These are phyloP conservation scores for Nezara viridula DNA, from an alignment of 2,888 invertebrate species.

Conservation along the genomic window DNA sequence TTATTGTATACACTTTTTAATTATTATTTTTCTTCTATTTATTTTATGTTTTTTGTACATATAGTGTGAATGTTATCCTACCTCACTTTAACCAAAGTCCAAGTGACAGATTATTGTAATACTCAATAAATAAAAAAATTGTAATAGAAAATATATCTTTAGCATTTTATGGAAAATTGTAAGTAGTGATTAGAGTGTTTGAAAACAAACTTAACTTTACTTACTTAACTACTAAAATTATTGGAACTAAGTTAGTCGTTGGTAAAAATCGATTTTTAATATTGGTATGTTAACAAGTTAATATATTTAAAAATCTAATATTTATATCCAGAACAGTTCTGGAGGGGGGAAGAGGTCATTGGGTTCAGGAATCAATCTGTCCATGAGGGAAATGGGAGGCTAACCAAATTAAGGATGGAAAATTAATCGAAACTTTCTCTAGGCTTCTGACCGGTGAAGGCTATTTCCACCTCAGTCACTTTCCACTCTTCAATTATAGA, in stretches of 20 bases:
- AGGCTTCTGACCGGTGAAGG: not conserved
- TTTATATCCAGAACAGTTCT: not conserved
- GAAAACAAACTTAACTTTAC: too few relatives aligned
- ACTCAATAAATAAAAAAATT: too few relatives aligned
- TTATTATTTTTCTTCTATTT: too few relatives aligned
- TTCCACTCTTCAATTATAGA: not conserved
- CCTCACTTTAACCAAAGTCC: too few relatives aligned
- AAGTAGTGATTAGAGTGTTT: too few relatives aligned
- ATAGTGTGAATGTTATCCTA: too few relatives aligned
- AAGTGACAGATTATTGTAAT: too few relatives aligned
- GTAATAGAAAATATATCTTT: too few relatives aligned
- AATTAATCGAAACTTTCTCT: conserved; percentile 19
- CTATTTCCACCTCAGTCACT: not conserved
- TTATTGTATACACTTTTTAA: too few relatives aligned
- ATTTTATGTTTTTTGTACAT: too few relatives aligned
- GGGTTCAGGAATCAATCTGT: conserved; percentile 2
- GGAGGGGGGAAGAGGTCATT: not conserved
- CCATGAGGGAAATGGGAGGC: not conserved
- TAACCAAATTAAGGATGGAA: conserved; percentile 1
- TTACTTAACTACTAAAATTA: too few relatives aligned
- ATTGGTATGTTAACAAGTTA: not conserved
- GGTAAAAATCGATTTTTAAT: not conserved
- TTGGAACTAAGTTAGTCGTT: not conserved
- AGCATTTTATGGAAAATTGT: too few relatives aligned
- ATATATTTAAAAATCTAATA: not conserved